Evolutionary conservation across 2,888 invertebrate species (phyloP).

Genomic region (Eupithecia subumbrata): DNA sequence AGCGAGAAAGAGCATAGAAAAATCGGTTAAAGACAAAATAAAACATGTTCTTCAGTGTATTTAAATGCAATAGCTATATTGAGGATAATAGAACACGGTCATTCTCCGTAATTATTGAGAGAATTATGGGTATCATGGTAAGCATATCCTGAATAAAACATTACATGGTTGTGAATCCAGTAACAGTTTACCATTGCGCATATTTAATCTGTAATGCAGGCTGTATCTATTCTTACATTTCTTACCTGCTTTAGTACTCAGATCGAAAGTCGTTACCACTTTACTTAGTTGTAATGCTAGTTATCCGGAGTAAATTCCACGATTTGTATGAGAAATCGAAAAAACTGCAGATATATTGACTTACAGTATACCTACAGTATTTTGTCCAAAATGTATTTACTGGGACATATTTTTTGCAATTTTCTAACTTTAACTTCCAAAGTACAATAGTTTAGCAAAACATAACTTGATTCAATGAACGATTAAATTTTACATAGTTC

Average conservation of each 20-base stretch:
- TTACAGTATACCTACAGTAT: background rate
- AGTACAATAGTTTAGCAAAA: background rate
- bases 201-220: conserved; percentile 56
- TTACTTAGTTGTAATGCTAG: background rate
- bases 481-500: background rate
- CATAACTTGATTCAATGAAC: background rate
- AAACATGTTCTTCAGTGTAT: background rate
- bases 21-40: background rate
- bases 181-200: conserved; percentile 52
- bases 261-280: conserved; percentile 40
- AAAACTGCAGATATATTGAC: background rate
- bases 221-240: conserved; percentile 44
- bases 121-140: conserved; percentile 43
- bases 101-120: conserved; percentile 38
- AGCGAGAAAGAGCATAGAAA: background rate
- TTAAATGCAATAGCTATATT: background rate
- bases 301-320: background rate
- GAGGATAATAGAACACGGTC: conserved; percentile 22
- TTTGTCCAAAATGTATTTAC: background rate
- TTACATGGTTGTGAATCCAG: conserved; percentile 49
- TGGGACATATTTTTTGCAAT: background rate
- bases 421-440: background rate
- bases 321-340: background rate
- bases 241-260: conserved; percentile 36
- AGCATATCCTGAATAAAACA: conserved; percentile 46